Percentiles rank a stretch among this genome's conserved stretches.
phyloP scores from a whole-genome alignment of 2,888 invertebrate genomes.

The Scaptomyza tumidula region DNA sequence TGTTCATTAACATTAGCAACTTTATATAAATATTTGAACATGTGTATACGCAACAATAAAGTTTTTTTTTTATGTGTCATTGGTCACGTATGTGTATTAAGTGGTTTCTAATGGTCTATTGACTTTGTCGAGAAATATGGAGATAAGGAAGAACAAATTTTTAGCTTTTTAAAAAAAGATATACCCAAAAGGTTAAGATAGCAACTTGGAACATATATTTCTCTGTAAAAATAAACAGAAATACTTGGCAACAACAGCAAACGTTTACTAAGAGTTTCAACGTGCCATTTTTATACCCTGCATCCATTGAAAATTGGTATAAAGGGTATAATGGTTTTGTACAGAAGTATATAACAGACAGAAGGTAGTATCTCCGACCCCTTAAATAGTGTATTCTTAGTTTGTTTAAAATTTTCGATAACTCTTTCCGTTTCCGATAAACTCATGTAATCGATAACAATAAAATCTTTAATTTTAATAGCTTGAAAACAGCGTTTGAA shows the following conservation, averaged over 20 bases:
- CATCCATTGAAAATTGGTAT: no score
- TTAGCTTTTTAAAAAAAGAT: not conserved
- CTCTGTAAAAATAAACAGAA: not conserved
- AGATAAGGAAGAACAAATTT: not conserved
- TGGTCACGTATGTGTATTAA: conserved; percentile 41
- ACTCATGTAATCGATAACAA: no score
- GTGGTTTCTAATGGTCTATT: not conserved
- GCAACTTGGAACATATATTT: not conserved
- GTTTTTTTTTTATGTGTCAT: conserved; percentile 14
- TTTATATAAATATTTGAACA: conserved; percentile 13
- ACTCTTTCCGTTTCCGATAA: no score
- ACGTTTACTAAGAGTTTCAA: conserved; percentile 9
- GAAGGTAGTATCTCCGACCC: no score
- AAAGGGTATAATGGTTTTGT: no score
- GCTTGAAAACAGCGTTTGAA: not conserved
- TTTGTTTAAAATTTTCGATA: no score
- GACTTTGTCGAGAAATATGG: not conserved
- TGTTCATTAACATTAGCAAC: conserved; percentile 8
- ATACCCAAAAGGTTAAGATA: not conserved
- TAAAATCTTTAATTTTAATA: no score
- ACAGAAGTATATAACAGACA: no score
- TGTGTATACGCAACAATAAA: conserved; percentile 4
- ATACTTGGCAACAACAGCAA: not conserved
- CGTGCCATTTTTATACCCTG: no score
- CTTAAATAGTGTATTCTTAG: no score